Evolutionary conservation across 2,113 vertebrate species (phyloP).

Genomic region (Naja naja): DNA sequence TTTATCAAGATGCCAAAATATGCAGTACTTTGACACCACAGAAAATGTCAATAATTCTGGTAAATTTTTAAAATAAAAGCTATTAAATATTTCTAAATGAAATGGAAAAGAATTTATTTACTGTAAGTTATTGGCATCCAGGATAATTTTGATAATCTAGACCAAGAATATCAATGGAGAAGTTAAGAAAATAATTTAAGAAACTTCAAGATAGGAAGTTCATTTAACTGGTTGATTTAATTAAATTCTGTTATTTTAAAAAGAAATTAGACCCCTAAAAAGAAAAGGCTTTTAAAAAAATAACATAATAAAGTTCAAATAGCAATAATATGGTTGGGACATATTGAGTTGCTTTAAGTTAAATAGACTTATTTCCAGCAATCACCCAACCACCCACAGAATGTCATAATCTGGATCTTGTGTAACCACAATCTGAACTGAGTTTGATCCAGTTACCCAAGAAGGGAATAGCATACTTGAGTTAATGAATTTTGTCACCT

Average conservation of each 20-base stretch:
- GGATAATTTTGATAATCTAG: background rate
- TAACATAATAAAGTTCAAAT: too few relatives aligned
- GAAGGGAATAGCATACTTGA: too few relatives aligned
- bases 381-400: too few relatives aligned
- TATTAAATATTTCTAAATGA: background rate
- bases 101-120: background rate
- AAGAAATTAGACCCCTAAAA: background rate
- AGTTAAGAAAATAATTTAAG: background rate
- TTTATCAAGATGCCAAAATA: background rate
- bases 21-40: background rate
- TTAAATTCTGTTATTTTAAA: background rate
- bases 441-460: too few relatives aligned
- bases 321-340: too few relatives aligned
- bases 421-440: too few relatives aligned
- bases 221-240: background rate
- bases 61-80: background rate
- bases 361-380: too few relatives aligned
- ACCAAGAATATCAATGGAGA: background rate
- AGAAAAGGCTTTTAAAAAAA: background rate
- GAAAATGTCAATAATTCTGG: background rate
- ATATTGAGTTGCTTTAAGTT: too few relatives aligned
- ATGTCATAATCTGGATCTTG: too few relatives aligned
- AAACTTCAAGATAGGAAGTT: background rate
- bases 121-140: background rate
- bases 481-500: too few relatives aligned